Evolutionary conservation across 2,888 invertebrate genomes (phyloP).

Genomic region (Caprella mutica): DNA sequence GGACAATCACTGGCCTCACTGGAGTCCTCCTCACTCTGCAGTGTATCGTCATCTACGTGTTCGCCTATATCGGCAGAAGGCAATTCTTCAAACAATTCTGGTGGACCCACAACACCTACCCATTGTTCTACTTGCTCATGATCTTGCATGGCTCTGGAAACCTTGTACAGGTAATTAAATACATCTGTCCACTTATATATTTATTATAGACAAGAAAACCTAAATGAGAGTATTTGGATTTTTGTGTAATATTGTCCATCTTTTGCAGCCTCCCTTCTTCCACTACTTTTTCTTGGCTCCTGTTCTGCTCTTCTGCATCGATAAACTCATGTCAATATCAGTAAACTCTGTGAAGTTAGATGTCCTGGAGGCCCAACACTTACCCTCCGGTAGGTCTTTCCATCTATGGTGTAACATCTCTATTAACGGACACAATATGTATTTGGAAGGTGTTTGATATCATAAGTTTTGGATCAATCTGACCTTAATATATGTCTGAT

Average conservation of each 20-base stretch:
- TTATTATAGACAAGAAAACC: too few relatives aligned
- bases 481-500: background rate
- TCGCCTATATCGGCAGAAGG: constrained; percentile 47
- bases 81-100: constrained; percentile 50
- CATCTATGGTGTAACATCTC: too few relatives aligned
- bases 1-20: constrained; percentile 51
- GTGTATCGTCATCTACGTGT: constrained; percentile 48
- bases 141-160: constrained; percentile 50
- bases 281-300: constrained; percentile 50
- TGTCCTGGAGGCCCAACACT: constrained; percentile 46
- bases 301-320: constrained; percentile 47
- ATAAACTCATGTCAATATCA: constrained; percentile 47
- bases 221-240: too few relatives aligned
- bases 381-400: constrained; percentile 48
- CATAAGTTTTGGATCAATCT: too few relatives aligned
- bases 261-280: constrained; percentile 43
- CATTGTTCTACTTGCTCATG: constrained; percentile 48
- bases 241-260: too few relatives aligned
- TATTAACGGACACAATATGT: too few relatives aligned
- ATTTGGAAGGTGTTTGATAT: too few relatives aligned
- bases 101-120: constrained; percentile 49
- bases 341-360: constrained; percentile 50
- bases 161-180: constrained; percentile 43
- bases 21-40: constrained; percentile 48
- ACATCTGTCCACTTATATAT: too few relatives aligned